Evolutionary conservation across 2,888 invertebrate species (phyloP), one percentile per base, ranked within the genome.

Genomic region (Lutraria lutraria): DNA sequence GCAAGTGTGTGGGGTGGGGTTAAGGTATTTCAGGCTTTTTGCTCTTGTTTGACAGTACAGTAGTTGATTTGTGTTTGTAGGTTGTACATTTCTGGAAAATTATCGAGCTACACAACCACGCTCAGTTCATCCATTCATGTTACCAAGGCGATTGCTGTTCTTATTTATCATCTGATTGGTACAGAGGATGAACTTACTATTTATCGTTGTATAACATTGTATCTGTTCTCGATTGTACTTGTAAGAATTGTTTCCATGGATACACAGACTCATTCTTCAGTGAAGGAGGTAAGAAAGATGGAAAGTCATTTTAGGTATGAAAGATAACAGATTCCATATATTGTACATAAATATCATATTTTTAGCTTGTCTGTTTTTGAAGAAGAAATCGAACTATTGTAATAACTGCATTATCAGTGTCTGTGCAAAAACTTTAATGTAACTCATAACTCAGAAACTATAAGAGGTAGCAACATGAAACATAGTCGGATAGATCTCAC

Each of bases 201-300:
- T 6, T 85, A 92, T 84, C 93, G 91, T 83, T 91, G 89, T 83
- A 72, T 92, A 2, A 90, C 92, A 53, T 90, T 94, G 60, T 93
- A 93, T 60, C 83, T 91, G 80, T 80, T 94, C 52, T 87, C 93
- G 21, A 89, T 91, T 72, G 93, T 93, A 72, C 79, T 93, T 15
- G 88, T 94, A 21, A 94, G 93, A 56, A 88, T 95, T 53, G 92
- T 95, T 87, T 87, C 94, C 80, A 92, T 93, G 87, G 94, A 94
- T 53, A 82, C 92, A 0, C 88, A 88, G 29, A 86, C 90, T 56
- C 86, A 84, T 19, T 80, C 68, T n/a, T 52, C 86, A 34, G 85
- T 84, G 3, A 86, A 87, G 81, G 80, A 89, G 76, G 90, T 90
- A 86, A 76, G 81, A 6, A 34, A 68, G 63, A 12, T 68, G 56